Evolutionary conservation across 2,888 invertebrate genomes (phyloP).

Genomic region (Amphipyra tragopoginis): DNA sequence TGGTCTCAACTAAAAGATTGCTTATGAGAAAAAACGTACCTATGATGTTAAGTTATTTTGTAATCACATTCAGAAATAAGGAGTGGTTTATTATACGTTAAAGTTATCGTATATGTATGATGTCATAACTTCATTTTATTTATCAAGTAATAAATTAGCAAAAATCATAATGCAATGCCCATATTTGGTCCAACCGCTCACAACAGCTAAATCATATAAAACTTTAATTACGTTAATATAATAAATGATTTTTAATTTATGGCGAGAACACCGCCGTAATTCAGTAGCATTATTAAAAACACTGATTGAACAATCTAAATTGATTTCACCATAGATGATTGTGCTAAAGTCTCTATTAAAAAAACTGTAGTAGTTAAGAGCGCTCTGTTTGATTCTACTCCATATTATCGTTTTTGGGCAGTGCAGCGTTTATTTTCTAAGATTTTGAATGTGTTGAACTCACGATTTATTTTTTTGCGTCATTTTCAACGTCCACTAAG

Average conservation of each 20-base stretch:
- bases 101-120: slow-evolving; percentile 30
- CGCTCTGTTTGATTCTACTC: slow-evolving; percentile 63
- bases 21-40: slow-evolving; percentile 46
- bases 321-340: slow-evolving; percentile 44
- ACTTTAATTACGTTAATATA: slow-evolving; percentile 46
- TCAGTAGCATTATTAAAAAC: slow-evolving; percentile 50
- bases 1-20: slow-evolving; percentile 38
- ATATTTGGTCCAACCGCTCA: slow-evolving; percentile 43
- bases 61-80: slow-evolving; percentile 46
- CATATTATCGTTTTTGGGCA: slow-evolving; percentile 68
- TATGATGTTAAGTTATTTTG: slow-evolving; percentile 43
- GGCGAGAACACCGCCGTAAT: slow-evolving; percentile 42
- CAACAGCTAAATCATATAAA: slow-evolving; percentile 30
- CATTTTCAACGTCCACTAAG: slow-evolving; percentile 73
- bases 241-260: slow-evolving; percentile 51
- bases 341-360: slow-evolving; percentile 31
- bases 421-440: slow-evolving; percentile 67
- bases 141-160: slow-evolving; percentile 46
- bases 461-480: slow-evolving; percentile 82
- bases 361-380: slow-evolving; percentile 42
- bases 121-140: slow-evolving; percentile 43
- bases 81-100: slow-evolving; percentile 42
- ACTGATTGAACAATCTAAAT: slow-evolving; percentile 47
- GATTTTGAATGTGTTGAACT: slow-evolving; percentile 77
- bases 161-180: slow-evolving; percentile 44